phyloP scores from a whole-genome alignment of 2,113 vertebrate genomes.

The Corvus cornix region DNA sequence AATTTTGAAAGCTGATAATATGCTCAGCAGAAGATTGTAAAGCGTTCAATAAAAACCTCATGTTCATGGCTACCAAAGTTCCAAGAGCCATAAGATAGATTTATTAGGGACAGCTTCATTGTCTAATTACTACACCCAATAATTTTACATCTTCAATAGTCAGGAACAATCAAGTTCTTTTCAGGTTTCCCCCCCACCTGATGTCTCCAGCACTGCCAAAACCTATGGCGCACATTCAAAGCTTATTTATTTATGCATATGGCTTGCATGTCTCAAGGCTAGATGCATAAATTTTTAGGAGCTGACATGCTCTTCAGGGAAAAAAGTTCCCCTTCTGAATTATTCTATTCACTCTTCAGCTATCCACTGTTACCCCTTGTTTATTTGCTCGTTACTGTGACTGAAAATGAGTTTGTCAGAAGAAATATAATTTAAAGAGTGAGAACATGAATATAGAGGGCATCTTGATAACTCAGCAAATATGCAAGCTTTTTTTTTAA shows the following conservation, averaged over 20 bases:
- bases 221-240: neutral
- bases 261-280: constrained; percentile 58
- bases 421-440: constrained; percentile 60
- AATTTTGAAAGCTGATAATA: neutral
- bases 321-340: constrained; percentile 16
- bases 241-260: constrained; percentile 66
- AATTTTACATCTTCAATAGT: constrained; percentile 30
- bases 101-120: constrained; percentile 33
- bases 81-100: neutral
- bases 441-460: constrained; percentile 11
- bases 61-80: neutral
- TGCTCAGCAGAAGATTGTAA: neutral
- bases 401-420: constrained; percentile 65
- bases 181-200: accelerated
- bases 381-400: constrained; percentile 59
- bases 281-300: constrained; percentile 66
- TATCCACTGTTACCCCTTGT: constrained; percentile 38
- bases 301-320: constrained; percentile 27
- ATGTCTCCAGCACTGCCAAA: constrained; percentile 5
- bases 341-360: constrained; percentile 43
- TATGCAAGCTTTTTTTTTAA: neutral
- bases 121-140: constrained; percentile 50
- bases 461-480: constrained; percentile 43
- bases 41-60: neutral
- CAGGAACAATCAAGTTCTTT: neutral